Conservation (phyloP, 2,888 invertebrate species). For the Ophraella communa region DNA sequence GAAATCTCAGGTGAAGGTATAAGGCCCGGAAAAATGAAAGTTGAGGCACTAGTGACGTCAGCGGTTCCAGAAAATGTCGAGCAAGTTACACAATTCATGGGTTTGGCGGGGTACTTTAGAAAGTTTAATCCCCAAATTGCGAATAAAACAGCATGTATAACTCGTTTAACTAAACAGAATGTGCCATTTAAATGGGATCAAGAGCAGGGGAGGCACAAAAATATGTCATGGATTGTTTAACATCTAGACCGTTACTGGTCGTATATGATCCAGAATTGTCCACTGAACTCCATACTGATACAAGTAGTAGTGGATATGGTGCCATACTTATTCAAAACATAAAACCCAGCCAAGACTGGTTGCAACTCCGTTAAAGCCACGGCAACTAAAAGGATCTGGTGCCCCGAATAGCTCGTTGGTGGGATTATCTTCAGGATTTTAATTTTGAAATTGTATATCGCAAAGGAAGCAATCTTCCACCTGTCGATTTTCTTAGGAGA, state of each 20-base stretch:
- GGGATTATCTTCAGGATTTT: constrained; percentile 47
- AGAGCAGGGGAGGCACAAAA: constrained; percentile 17
- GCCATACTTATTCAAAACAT: constrained; percentile 21
- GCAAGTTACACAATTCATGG: constrained; percentile 28
- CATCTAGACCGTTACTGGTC: constrained; percentile 33
- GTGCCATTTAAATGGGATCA: constrained; percentile 6
- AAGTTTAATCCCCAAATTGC: constrained; percentile 25
- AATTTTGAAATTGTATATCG: constrained; percentile 37
- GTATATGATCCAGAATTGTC: constrained; percentile 34
- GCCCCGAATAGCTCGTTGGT: constrained; percentile 37
- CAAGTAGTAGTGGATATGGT: constrained; percentile 35
- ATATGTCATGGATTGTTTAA: constrained; percentile 27
- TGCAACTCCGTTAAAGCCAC: constrained; percentile 48
- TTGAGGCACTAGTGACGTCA: not conserved
- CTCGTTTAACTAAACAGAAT: constrained; percentile 3
- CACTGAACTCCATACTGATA: constrained; percentile 41
- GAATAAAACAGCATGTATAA: constrained; percentile 19
- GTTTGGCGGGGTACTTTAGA: constrained; percentile 23
- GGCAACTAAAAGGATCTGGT: constrained; percentile 43
- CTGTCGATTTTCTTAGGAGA: constrained; percentile 34
- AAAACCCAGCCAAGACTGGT: too few relatives aligned
- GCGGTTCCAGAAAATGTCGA: constrained; percentile 10
- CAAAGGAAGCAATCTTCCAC: constrained; percentile 29
- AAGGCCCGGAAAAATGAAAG: not conserved
- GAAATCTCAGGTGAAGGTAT: constrained; percentile 16